A percentile compares a stretch with the other conserved stretches of the same genome.
Conservation (phyloP, 2,888 invertebrate genomes). For the Plagiodera versicolora region DNA sequence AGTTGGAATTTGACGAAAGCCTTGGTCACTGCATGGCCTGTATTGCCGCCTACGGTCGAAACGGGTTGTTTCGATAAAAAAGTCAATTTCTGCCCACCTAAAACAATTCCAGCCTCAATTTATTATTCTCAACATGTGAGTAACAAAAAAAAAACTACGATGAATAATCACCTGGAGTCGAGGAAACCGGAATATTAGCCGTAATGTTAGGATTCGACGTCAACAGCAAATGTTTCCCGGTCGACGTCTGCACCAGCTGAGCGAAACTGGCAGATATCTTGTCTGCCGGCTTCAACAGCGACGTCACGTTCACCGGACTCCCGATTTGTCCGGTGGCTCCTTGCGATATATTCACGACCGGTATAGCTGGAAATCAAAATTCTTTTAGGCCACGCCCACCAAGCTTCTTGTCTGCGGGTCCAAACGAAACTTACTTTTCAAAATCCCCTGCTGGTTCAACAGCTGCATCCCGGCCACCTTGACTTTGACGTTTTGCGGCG, state of each 20-base stretch:
- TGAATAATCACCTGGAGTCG: slow-evolving; percentile 40
- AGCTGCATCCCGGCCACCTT: slow-evolving; percentile 56
- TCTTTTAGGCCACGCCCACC: neutral
- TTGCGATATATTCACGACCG: slow-evolving; percentile 51
- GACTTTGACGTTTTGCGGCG: slow-evolving; percentile 42
- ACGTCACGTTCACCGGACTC: slow-evolving; percentile 45
- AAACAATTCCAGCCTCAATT: slow-evolving; percentile 11
- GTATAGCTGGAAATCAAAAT: slow-evolving; percentile 52
- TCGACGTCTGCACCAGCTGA: slow-evolving; percentile 71
- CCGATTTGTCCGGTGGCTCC: slow-evolving; percentile 39
- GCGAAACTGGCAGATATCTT: slow-evolving; percentile 57
- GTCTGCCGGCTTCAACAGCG: slow-evolving; percentile 48
- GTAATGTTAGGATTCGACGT: slow-evolving; percentile 57
- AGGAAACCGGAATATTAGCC: slow-evolving; percentile 51
- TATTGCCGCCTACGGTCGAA: slow-evolving; percentile 51
- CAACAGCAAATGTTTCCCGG: slow-evolving; percentile 69
- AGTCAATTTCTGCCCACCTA: slow-evolving; percentile 61
- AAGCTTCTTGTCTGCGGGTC: neutral
- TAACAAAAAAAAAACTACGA: no score
- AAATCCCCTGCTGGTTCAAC: slow-evolving; percentile 59
- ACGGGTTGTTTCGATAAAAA: slow-evolving; percentile 59
- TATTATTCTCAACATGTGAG: no score
- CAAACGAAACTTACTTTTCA: slow-evolving; percentile 48
- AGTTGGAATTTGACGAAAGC: slow-evolving; percentile 53
- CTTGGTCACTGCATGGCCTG: slow-evolving; percentile 47